Conservation (phyloP, 2,888 invertebrate species). For the Eupithecia pulchellata region DNA sequence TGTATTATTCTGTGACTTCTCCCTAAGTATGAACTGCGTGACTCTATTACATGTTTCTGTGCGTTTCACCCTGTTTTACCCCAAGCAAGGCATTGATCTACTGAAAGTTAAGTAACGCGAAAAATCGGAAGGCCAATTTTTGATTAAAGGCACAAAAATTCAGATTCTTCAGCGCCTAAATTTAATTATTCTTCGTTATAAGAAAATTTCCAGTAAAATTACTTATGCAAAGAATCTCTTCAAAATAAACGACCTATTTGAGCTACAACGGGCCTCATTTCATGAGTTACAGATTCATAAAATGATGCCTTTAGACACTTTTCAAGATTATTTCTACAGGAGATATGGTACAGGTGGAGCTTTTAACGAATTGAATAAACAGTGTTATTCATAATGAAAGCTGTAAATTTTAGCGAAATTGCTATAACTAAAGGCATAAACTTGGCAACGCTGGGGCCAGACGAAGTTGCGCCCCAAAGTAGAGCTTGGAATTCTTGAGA, state of each 20-base stretch:
- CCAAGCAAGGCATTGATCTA: constrained; percentile 10
- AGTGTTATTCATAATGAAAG: neutral
- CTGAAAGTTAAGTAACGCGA: constrained; percentile 9
- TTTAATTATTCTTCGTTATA: neutral
- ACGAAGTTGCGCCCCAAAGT: constrained; percentile 19
- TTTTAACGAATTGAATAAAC: constrained; percentile 9
- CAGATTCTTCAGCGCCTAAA: neutral
- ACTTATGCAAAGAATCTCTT: neutral
- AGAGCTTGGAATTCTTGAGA: constrained; percentile 18
- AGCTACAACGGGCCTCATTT: neutral
- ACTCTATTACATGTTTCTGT: constrained; percentile 16
- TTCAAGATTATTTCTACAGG: neutral
- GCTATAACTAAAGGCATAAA: constrained; percentile 19
- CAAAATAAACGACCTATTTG: neutral
- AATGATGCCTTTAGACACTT: neutral
- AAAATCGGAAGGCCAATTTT: neutral
- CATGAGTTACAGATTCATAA: neutral
- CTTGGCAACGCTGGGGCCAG: constrained; percentile 9
- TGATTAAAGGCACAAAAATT: neutral
- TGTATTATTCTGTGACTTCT: constrained; percentile 25
- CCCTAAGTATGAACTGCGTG: constrained; percentile 23
- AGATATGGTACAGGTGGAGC: neutral
- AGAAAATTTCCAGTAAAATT: neutral
- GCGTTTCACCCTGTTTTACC: constrained; percentile 10
- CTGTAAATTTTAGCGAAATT: neutral